Percentiles rank a stretch among this genome's conserved stretches.
These are phyloP conservation scores for Malacoctenus gilli DNA, from an alignment of 2,797 vertebrate genomes.

Conservation along the genomic window DNA sequence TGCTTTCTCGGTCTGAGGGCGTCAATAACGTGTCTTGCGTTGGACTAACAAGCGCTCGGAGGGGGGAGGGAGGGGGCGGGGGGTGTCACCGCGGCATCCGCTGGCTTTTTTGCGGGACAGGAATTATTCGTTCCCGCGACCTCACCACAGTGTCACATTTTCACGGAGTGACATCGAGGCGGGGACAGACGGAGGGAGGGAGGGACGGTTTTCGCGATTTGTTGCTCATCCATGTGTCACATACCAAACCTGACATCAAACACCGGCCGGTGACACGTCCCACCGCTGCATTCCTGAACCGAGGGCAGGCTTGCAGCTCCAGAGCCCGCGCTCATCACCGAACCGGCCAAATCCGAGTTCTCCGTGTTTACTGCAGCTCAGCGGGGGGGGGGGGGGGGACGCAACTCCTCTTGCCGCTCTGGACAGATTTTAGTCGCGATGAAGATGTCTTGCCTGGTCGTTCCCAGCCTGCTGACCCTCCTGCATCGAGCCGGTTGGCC, in stretches of 20 bases:
- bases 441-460: background rate
- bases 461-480: constrained; percentile 23
- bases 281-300: constrained; percentile 10
- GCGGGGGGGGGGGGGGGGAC: background rate
- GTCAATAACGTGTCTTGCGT: too few relatives aligned
- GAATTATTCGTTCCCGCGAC: background rate
- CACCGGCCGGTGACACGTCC: constrained; percentile 28
- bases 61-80: too few relatives aligned
- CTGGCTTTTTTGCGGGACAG: too few relatives aligned
- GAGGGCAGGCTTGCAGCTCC: background rate
- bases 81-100: too few relatives aligned
- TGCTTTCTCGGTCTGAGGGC: too few relatives aligned
- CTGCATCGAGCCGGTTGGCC: constrained; percentile 15
- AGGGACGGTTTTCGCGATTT: constrained; percentile 14
- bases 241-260: constrained; percentile 55
- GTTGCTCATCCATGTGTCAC: constrained; percentile 59
- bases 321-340: constrained; percentile 1
- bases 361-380: background rate
- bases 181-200: background rate
- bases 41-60: too few relatives aligned
- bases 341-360: too few relatives aligned
- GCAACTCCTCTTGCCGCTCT: background rate
- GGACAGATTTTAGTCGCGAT: background rate
- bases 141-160: constrained; percentile 6
- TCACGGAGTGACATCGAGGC: constrained; percentile 12